A percentile compares a stretch with the other conserved stretches of the same genome.
These are phyloP conservation scores for Coreoperca whiteheadi DNA, from an alignment of 2,113 vertebrate species.

Conservation along the genomic window DNA sequence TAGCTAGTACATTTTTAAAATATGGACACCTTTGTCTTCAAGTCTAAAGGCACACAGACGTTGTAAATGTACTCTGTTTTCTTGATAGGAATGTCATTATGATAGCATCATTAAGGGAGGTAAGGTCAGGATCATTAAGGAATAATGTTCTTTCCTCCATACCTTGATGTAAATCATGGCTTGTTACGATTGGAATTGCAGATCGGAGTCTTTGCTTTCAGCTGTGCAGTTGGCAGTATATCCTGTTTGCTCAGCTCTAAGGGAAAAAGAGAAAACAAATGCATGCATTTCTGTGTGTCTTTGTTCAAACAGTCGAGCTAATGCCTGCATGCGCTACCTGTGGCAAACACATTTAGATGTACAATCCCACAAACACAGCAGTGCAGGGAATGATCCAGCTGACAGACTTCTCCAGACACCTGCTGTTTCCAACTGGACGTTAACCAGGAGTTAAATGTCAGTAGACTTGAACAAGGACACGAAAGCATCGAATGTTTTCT, in stretches of 20 bases:
- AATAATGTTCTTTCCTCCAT: slow-evolving; percentile 28
- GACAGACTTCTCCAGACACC: slow-evolving; percentile 15
- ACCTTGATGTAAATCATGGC: slow-evolving; percentile 29
- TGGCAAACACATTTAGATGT: slow-evolving; percentile 8
- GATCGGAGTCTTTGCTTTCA: slow-evolving; percentile 36
- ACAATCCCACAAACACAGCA: background rate
- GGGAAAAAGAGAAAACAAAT: background rate
- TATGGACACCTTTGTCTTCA: background rate
- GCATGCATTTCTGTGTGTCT: slow-evolving; percentile 3
- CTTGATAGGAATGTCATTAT: slow-evolving; percentile 10
- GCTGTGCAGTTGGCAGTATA: background rate
- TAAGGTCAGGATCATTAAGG: slow-evolving; percentile 37
- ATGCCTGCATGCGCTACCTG: background rate
- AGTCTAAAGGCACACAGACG: background rate
- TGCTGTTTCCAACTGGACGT: slow-evolving; percentile 40
- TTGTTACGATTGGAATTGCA: slow-evolving; percentile 45
- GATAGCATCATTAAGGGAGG: slow-evolving; percentile 8
- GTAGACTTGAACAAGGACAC: slow-evolving; percentile 12
- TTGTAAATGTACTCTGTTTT: background rate
- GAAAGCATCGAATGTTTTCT: slow-evolving; percentile 29
- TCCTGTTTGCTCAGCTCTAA: slow-evolving; percentile 23
- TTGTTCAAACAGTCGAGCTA: background rate
- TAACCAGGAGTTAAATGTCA: slow-evolving; percentile 18
- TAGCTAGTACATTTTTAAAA: background rate
- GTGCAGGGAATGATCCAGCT: background rate